Evolutionary conservation across 2,113 vertebrate species (phyloP).

Genomic region (Tyrannus savana): DNA sequence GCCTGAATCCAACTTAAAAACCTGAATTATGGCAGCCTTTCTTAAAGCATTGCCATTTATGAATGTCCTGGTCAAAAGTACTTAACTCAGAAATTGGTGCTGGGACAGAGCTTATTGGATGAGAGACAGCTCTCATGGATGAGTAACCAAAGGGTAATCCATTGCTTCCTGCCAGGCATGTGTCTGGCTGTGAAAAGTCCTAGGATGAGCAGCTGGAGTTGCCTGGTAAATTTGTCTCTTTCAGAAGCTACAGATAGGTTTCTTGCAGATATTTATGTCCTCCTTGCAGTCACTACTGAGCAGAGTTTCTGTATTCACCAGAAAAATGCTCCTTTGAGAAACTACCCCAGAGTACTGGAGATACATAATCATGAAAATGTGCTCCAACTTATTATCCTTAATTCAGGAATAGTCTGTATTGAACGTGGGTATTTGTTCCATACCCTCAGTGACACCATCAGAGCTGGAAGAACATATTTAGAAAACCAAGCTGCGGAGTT

Average conservation of each 20-base stretch:
- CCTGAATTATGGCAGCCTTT: background rate
- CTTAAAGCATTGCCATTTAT: background rate
- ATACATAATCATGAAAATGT: background rate
- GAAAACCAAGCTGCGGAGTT: background rate
- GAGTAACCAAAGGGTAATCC: background rate
- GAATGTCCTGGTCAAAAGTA: background rate
- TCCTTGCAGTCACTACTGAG: background rate
- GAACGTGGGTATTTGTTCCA: background rate
- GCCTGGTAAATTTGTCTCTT: background rate
- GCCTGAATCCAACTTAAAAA: background rate
- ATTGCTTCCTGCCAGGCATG: background rate
- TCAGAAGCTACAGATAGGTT: background rate
- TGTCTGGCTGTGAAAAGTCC: background rate
- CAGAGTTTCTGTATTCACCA: background rate
- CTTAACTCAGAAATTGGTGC: background rate
- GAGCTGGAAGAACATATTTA: background rate
- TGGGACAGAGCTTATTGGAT: background rate
- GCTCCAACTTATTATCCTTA: background rate
- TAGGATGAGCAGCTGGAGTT: background rate
- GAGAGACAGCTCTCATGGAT: background rate
- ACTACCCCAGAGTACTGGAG: background rate
- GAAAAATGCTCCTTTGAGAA: background rate
- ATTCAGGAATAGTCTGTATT: background rate
- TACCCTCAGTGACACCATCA: background rate
- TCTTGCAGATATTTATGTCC: background rate